phyloP scores from a whole-genome alignment of 2,888 invertebrate genomes.

The Celastrina argiolus region DNA sequence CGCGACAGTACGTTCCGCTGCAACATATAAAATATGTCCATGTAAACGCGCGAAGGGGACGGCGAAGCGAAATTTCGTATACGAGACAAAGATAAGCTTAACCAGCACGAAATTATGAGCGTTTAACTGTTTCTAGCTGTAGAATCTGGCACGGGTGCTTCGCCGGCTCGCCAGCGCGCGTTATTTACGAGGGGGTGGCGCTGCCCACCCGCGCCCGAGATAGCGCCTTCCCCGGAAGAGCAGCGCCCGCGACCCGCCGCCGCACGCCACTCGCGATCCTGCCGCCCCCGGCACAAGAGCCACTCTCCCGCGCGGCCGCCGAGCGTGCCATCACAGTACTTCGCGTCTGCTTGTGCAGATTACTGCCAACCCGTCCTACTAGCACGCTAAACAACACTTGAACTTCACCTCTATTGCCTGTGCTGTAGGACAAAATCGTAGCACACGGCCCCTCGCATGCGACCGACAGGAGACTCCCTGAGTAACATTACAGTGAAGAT shows the following conservation, averaged over 20 bases:
- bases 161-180: conserved; percentile 77
- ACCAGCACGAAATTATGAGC: conserved; percentile 78
- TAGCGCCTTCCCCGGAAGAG: conserved; percentile 75
- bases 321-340: conserved; percentile 55
- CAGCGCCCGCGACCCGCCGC: conserved; percentile 46
- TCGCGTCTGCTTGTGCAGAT: conserved; percentile 66
- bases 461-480: conserved; percentile 30
- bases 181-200: conserved; percentile 74
- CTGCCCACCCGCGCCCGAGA: conserved; percentile 61
- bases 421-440: conserved; percentile 51
- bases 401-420: conserved; percentile 61
- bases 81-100: conserved; percentile 78
- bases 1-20: conserved; percentile 62
- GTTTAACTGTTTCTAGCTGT: conserved; percentile 78
- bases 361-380: conserved; percentile 61
- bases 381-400: conserved; percentile 46
- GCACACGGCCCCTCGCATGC: conserved; percentile 47
- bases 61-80: conserved; percentile 70
- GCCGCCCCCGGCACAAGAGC: conserved; percentile 36
- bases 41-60: conserved; percentile 68
- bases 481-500: conserved; percentile 49
- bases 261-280: conserved; percentile 42
- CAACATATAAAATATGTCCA: conserved; percentile 75
- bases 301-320: conserved; percentile 32
- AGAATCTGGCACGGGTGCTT: conserved; percentile 78